phyloP scores from a whole-genome alignment of 2,113 vertebrate genomes.

The Reinhardtius hippoglossoides region DNA sequence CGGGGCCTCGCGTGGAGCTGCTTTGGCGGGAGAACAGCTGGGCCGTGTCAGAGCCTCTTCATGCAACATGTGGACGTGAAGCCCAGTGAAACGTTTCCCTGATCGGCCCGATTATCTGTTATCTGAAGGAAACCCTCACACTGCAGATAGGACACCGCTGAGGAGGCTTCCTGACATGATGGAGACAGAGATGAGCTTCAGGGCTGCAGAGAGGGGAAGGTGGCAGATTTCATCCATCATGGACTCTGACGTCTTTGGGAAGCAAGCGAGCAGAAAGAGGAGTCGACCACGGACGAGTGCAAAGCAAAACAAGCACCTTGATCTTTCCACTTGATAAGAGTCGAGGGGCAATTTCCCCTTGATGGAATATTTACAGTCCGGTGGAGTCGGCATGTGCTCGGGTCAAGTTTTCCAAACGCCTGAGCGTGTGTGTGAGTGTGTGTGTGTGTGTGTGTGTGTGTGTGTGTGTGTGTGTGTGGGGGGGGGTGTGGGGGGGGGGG shows the following conservation, averaged over 20 bases:
- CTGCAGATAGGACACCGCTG: constrained; percentile 41
- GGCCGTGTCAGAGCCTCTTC: constrained; percentile 46
- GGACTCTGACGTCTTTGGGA: constrained; percentile 22
- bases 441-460: too few relatives aligned
- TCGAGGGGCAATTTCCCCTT: constrained; percentile 56
- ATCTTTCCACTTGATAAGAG: constrained; percentile 78
- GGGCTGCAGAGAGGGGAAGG: background rate
- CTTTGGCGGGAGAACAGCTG: constrained; percentile 63
- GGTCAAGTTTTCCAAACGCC: constrained; percentile 69
- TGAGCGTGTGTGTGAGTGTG: constrained; percentile 3
- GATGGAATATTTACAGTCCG: constrained; percentile 74
- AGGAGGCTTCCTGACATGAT: constrained; percentile 39
- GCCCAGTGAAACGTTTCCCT: constrained; percentile 62
- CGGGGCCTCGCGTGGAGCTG: constrained; percentile 5
- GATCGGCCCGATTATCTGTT: constrained; percentile 64
- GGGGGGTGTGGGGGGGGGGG: constrained; percentile 51
- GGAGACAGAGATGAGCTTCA: background rate
- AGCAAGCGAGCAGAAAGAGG: background rate
- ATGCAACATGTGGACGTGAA: constrained; percentile 63
- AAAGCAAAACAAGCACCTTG: constrained; percentile 76
- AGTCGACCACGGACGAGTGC: constrained; percentile 21
- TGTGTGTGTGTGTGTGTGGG: constrained; percentile 10
- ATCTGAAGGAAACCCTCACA: constrained; percentile 62
- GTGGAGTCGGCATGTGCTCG: constrained; percentile 50
- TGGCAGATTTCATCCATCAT: background rate